Percentiles rank a stretch among this genome's conserved stretches.
Conservation (phyloP, 2,113 vertebrate genomes). For the Heterocephalus glaber region DNA sequence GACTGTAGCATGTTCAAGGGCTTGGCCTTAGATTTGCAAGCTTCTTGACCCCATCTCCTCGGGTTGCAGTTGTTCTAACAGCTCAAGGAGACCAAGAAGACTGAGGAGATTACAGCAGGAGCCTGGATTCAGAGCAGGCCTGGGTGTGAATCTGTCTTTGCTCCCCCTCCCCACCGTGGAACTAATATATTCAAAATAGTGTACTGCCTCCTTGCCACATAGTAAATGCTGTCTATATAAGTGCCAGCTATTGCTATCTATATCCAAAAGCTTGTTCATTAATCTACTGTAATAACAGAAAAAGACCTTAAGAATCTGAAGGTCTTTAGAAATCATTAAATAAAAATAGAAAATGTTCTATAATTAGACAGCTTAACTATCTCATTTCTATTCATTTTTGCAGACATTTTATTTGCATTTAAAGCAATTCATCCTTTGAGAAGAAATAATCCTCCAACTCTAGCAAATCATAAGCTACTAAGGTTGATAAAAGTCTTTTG, state of each 20-base stretch:
- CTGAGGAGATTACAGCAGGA: neutral
- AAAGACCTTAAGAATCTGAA: conserved; percentile 55
- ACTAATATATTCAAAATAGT: neutral
- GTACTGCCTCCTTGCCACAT: neutral
- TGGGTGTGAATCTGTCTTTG: neutral
- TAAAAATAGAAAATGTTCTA: conserved; percentile 52
- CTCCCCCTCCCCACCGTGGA: neutral
- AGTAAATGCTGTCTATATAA: neutral
- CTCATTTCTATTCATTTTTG: conserved; percentile 65
- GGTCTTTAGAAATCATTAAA: conserved; percentile 63
- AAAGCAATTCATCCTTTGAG: conserved; percentile 51
- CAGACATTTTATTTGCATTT: conserved; percentile 62
- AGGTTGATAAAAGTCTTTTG: conserved; percentile 38
- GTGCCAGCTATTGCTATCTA: conserved; percentile 8
- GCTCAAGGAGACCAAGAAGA: neutral
- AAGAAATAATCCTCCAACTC: conserved; percentile 54
- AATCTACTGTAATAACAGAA: conserved; percentile 46
- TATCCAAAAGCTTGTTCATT: conserved; percentile 39
- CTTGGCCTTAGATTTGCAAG: neutral
- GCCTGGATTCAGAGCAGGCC: neutral
- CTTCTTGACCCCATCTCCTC: neutral
- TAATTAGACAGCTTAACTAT: conserved; percentile 41
- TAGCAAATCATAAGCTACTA: conserved; percentile 55
- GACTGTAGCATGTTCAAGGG: neutral
- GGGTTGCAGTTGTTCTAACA: neutral